phyloP scores from a whole-genome alignment of 2,888 invertebrate species.

The Ophioninae sp. region DNA sequence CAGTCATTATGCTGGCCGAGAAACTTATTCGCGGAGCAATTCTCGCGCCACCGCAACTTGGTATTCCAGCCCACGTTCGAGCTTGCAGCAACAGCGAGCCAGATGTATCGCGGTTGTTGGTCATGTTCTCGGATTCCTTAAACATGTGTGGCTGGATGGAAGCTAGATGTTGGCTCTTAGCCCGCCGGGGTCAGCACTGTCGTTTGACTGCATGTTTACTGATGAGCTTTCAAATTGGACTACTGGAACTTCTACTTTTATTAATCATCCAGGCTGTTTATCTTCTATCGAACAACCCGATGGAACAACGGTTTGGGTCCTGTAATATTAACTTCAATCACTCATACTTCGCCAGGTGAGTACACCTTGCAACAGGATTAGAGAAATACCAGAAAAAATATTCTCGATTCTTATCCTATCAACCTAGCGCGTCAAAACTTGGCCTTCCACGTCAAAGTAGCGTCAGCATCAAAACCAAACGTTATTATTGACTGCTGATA shows the following conservation, averaged over 20 bases:
- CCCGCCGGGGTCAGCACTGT: background rate
- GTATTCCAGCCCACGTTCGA: conserved; percentile 1
- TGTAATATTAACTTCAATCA: background rate
- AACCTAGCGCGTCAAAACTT: background rate
- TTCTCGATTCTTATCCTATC: too few species aligned
- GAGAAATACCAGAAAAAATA: too few species aligned
- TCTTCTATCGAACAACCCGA: too few species aligned
- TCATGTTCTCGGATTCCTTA: conserved; percentile 5
- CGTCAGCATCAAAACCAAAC: background rate
- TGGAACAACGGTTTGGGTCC: background rate
- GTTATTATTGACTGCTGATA: background rate
- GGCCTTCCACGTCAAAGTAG: background rate
- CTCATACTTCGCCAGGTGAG: too few species aligned
- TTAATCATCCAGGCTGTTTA: too few species aligned
- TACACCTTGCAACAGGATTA: too few species aligned
- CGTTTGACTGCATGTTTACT: background rate
- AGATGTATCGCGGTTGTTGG: background rate
- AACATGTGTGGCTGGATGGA: conserved; percentile 1
- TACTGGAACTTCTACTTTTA: background rate
- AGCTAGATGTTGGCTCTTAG: background rate
- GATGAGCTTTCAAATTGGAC: background rate
- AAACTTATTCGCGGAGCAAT: conserved; percentile 62
- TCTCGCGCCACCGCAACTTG: conserved; percentile 63
- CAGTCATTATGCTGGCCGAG: conserved; percentile 55
- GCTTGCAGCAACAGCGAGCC: conserved; percentile 29